Conservation (phyloP, 2,888 invertebrate genomes). For the Gastracanthus pulcherrimus region DNA sequence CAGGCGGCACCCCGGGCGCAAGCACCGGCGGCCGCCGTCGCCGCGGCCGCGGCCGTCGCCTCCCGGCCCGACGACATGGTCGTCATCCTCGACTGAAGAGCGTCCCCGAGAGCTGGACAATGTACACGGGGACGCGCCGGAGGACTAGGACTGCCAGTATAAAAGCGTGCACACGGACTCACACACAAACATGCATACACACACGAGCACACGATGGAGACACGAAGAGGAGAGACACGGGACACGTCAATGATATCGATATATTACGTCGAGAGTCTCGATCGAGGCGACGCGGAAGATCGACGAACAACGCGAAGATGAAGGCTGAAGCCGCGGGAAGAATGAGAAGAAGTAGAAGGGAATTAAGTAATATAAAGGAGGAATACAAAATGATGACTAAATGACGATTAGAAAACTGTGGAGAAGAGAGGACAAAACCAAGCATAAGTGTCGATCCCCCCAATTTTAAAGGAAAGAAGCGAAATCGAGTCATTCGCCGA, state of each 20-base stretch:
- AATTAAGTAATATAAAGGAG: constrained; percentile 22
- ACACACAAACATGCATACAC: too few relatives aligned
- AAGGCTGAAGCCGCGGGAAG: neutral
- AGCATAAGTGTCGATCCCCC: constrained; percentile 46
- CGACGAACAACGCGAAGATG: constrained; percentile 11
- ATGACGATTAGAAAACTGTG: constrained; percentile 42
- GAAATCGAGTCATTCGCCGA: constrained; percentile 72
- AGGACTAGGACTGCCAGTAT: constrained; percentile 46
- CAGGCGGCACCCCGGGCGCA: too few relatives aligned
- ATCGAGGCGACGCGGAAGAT: constrained; percentile 32
- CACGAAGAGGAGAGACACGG: neutral
- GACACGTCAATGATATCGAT: constrained; percentile 25
- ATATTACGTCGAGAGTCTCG: constrained; percentile 22
- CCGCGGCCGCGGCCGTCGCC: too few relatives aligned
- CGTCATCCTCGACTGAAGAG: constrained; percentile 78
- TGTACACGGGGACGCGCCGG: too few relatives aligned
- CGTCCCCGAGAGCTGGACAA: too few relatives aligned
- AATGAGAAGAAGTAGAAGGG: neutral
- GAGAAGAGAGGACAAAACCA: too few relatives aligned
- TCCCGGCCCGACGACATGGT: constrained; percentile 76
- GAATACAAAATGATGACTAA: constrained; percentile 44
- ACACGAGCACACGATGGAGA: too few relatives aligned
- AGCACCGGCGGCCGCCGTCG: too few relatives aligned
- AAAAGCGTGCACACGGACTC: too few relatives aligned
- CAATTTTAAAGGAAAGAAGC: constrained; percentile 40